These are phyloP conservation scores for Drosophila conformis DNA, from an alignment of 2,888 invertebrate species.

Conservation along the genomic window DNA sequence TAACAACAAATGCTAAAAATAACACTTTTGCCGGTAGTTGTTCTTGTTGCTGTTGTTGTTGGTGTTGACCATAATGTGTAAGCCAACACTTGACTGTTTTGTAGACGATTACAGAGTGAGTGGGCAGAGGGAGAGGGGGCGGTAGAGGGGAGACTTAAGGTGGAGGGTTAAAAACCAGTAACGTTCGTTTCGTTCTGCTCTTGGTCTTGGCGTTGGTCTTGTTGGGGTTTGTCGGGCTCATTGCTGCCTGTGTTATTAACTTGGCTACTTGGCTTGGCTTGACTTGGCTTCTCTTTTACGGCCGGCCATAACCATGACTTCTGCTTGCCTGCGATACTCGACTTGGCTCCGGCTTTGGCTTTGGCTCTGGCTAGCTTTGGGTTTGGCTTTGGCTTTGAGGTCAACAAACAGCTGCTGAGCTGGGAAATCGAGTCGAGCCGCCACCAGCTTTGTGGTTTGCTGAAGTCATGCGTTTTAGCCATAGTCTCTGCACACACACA, in stretches of 20 bases:
- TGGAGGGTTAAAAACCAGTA: constrained; percentile 40
- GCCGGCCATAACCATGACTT: constrained; percentile 84
- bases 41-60: constrained; percentile 8
- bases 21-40: constrained; percentile 63
- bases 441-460: constrained; percentile 65
- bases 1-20: constrained; percentile 73
- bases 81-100: constrained; percentile 57
- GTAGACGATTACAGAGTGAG: constrained; percentile 1
- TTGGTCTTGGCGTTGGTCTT: constrained; percentile 22
- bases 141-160: neutral
- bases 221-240: constrained; percentile 17
- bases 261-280: constrained; percentile 74
- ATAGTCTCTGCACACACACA: constrained; percentile 11
- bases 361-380: constrained; percentile 41
- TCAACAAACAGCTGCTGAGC: constrained; percentile 85
- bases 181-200: constrained; percentile 71
- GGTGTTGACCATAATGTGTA: constrained; percentile 57
- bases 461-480: constrained; percentile 74
- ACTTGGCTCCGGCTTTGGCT: constrained; percentile 42
- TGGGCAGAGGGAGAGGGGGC: neutral
- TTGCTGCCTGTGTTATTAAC: constrained; percentile 74
- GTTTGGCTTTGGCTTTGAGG: constrained; percentile 78
- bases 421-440: constrained; percentile 61
- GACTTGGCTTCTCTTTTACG: constrained; percentile 58
- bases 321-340: constrained; percentile 14